These are phyloP conservation scores for Chionodraco myersi DNA, from an alignment of 2,113 vertebrate genomes.

Conservation along the genomic window DNA sequence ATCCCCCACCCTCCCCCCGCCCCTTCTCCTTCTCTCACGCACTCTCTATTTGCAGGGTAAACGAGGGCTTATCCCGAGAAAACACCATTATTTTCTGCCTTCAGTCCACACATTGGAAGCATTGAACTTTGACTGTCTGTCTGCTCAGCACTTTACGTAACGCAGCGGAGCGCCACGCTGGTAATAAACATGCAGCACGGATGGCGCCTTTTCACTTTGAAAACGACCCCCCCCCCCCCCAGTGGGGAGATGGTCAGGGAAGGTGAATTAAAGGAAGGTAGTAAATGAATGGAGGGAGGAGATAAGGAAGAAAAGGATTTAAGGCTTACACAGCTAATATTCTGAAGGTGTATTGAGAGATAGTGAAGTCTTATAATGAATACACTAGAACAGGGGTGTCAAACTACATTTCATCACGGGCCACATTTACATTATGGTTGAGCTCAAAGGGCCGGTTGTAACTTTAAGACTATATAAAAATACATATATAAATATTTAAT, in stretches of 20 bases:
- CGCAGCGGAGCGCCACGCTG: constrained; percentile 20
- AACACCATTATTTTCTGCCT: constrained; percentile 70
- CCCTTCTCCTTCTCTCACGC: not conserved
- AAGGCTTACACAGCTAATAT: not conserved
- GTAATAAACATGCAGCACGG: not conserved
- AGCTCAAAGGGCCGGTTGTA: too few relatives aligned
- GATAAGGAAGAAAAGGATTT: not conserved
- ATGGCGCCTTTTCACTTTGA: constrained; percentile 16
- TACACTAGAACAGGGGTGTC: too few relatives aligned
- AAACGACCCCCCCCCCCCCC: too few relatives aligned
- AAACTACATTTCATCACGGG: too few relatives aligned
- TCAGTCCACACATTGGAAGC: constrained; percentile 56
- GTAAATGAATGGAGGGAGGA: not conserved
- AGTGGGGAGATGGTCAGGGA: not conserved
- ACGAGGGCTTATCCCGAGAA: constrained; percentile 60
- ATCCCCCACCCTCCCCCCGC: not conserved
- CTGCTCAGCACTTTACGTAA: constrained; percentile 60
- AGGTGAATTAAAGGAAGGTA: not conserved
- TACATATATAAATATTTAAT: too few relatives aligned
- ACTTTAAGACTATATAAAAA: too few relatives aligned
- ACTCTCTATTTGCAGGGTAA: constrained; percentile 63
- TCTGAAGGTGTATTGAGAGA: not conserved
- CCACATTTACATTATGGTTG: too few relatives aligned
- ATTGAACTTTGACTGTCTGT: constrained; percentile 51
- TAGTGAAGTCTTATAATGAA: not conserved